Evolutionary conservation across 2,888 invertebrate genomes (phyloP), one percentile per base, ranked within the genome.

Genomic region (Pyrrhosoma nymphula): DNA sequence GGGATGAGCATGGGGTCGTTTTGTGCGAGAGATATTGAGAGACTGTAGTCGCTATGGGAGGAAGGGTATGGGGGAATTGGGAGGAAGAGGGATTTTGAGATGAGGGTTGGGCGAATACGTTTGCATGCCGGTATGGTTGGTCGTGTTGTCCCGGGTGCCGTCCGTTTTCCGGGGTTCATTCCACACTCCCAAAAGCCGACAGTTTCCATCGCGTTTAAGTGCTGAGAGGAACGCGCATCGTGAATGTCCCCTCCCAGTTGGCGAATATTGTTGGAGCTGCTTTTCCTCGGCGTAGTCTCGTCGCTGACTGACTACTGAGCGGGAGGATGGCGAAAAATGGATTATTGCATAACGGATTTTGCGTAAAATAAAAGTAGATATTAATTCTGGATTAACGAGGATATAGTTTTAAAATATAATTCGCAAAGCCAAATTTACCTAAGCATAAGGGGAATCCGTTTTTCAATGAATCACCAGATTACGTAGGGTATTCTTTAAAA

Each of bases 11-110:
- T 8, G n/a, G 30, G 55, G 90, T 30, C 30, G 30, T 56, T 56
- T 30, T 20, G 91, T 39, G 60, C 18, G 91, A 39, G 39, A 91
- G 56, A 60, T 39, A 91, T 39, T 6, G 39, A 91, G 35, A 56
- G 56, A 90, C 56, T 30, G 56, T 14, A 30, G 30, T 60, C 26
- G 90, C 56, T 12, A 47, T 26, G 91, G 18, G 60, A 23, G 56
- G 63, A 63, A 60, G 6, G 60, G 60, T 0, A 20, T 4, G 56
- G 56, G 56, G 16, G n/a, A n/a, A 30, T 30, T 8, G 35, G 35
- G 56, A 60, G 56, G 91, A 26, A 56, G 56, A 60, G 56, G 91
- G 39, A 56, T 90, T 56, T 56, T n/a, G 90, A n/a, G 90, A 56
- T 47, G 47, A 47, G 47, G 8, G 47, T 47, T 47, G 2, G 69